Percentiles rank a stretch among this genome's conserved stretches.
phyloP scores from a whole-genome alignment of 2,888 invertebrate species.

The Dorcus hopei region DNA sequence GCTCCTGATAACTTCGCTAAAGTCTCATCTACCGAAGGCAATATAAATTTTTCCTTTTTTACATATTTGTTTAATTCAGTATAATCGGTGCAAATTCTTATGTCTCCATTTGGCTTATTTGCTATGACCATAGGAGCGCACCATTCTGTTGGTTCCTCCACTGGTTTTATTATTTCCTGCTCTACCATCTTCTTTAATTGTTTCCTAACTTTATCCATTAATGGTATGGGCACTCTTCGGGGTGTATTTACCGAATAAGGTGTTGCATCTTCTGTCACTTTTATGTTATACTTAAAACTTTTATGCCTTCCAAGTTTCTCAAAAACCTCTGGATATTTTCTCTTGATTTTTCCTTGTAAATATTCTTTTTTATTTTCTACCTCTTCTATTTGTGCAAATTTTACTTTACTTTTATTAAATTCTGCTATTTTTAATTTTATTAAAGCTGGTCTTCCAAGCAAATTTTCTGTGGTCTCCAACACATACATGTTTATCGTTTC shows the following conservation, averaged over 20 bases:
- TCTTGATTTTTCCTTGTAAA: too few species aligned
- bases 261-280: constrained; percentile 26
- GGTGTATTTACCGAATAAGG: constrained; percentile 19
- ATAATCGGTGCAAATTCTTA: constrained; percentile 28
- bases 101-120: constrained; percentile 14
- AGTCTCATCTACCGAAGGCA: not conserved
- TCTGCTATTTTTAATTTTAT: not conserved
- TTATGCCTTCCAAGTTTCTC: not conserved
- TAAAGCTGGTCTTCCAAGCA: not conserved
- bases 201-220: constrained; percentile 31
- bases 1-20: too few species aligned
- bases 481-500: too few species aligned
- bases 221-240: constrained; percentile 35
- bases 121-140: constrained; percentile 40
- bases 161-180: constrained; percentile 23
- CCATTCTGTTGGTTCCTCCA: constrained; percentile 34
- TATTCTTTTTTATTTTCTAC: too few species aligned
- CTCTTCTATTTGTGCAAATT: not conserved
- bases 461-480: too few species aligned
- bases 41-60: not conserved
- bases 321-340: too few species aligned
- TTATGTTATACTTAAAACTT: constrained; percentile 25
- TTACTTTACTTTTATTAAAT: constrained; percentile 1
- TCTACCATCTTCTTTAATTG: constrained; percentile 32
- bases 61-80: not conserved